Percentiles rank a stretch among this genome's conserved stretches.
Conservation (phyloP, 2,113 vertebrate species). For the Rhinogobius similis region DNA sequence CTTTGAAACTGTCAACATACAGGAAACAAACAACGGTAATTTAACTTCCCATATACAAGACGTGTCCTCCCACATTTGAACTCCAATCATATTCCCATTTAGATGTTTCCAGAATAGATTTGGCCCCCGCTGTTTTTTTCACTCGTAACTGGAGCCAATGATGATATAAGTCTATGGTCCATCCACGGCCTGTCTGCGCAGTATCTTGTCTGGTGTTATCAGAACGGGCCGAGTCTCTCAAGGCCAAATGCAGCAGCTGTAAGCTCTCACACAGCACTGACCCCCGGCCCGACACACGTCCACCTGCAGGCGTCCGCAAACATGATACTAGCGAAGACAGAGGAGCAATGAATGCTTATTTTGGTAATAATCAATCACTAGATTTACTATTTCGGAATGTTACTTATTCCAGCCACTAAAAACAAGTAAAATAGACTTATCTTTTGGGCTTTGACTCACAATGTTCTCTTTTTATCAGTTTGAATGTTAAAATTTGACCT, state of each 20-base stretch:
- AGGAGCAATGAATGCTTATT: background rate
- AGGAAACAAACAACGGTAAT: too few relatives aligned
- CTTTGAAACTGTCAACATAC: too few relatives aligned
- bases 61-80: background rate
- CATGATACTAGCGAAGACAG: background rate
- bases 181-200: constrained; percentile 47
- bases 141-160: constrained; percentile 36
- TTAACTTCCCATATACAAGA: too few relatives aligned
- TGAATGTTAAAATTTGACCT: too few relatives aligned
- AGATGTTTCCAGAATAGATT: background rate
- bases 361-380: background rate
- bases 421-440: too few relatives aligned
- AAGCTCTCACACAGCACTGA: constrained; percentile 60
- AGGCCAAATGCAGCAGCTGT: constrained; percentile 77
- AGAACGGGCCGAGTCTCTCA: constrained; percentile 63
- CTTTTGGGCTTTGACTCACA: too few relatives aligned
- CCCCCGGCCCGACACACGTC: constrained; percentile 22
- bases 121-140: constrained; percentile 8
- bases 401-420: too few relatives aligned
- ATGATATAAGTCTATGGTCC: constrained; percentile 38
- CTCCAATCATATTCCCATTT: background rate
- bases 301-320: background rate
- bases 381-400: too few relatives aligned
- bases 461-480: too few relatives aligned
- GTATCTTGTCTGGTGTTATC: constrained; percentile 73